Evolutionary conservation across 2,888 invertebrate species (phyloP), one percentile per base, ranked within the genome.

Genomic region (Lepidocyrtinus sp.): DNA sequence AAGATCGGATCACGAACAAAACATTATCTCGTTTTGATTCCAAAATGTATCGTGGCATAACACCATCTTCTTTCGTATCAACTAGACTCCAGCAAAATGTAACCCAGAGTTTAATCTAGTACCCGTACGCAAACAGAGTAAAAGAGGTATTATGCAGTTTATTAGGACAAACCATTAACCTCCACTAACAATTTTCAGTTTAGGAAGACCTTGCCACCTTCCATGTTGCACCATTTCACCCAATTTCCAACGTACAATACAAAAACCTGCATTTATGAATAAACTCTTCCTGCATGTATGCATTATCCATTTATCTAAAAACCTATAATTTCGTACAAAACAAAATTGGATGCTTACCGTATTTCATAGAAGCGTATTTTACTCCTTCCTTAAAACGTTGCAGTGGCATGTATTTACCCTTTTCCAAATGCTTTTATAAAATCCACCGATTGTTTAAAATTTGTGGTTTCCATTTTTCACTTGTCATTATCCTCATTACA

Each of bases 231-330:
- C n/a, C n/a, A n/a, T n/a, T n/a, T n/a, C n/a, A n/a, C n/a, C n/a
- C n/a, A n/a, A n/a, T n/a, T n/a, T n/a, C n/a, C n/a, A n/a, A n/a
- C n/a, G n/a, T n/a, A n/a, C n/a, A n/a, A n/a, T n/a, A n/a, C n/a
- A n/a, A n/a, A n/a, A n/a, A n/a, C n/a, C 5, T 36, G 36, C 36
- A 12, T 36, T 36, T 12, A 12, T 36, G 36, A 36, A 36, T 36
- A 36, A 36, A 36, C 36, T 36, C n/a, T n/a, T n/a, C n/a, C n/a
- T n/a, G n/a, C n/a, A n/a, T n/a, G 19, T 74, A 65, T 46, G 17
- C 46, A 63, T 79, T 74, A 79, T 74, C 73, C 63, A 69, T 79
- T 79, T 79, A 79, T 78, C 78, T 69, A 64, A 74, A 78, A 73
- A 64, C 79, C 59, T 79, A 26, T 79, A 79, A 79, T 79, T 79